These are phyloP conservation scores for Drosophila borealis DNA, from an alignment of 2,888 invertebrate species.

Conservation along the genomic window DNA sequence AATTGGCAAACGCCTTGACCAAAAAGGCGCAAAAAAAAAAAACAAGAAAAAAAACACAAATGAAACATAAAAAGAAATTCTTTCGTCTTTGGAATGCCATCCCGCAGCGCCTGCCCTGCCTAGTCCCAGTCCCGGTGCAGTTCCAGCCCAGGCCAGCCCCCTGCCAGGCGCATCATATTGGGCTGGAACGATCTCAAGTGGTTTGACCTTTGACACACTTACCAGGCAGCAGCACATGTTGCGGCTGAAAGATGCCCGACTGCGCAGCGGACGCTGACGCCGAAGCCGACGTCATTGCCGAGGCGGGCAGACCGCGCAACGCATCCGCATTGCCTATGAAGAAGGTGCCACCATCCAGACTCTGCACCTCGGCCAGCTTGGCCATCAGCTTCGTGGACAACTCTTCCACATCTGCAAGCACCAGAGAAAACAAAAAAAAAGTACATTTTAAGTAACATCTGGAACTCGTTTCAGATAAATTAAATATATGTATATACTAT, in stretches of 20 bases:
- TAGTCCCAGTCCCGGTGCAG: neutral
- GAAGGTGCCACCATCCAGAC: constrained; percentile 84
- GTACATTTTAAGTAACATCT: constrained; percentile 33
- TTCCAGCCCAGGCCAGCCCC: neutral
- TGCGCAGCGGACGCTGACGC: constrained; percentile 53
- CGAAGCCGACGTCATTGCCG: constrained; percentile 55
- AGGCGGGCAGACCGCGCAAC: constrained; percentile 78
- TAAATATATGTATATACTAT: too few species aligned
- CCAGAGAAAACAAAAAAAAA: neutral
- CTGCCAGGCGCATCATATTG: constrained; percentile 32
- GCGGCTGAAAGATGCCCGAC: constrained; percentile 81
- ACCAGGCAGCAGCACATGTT: constrained; percentile 84
- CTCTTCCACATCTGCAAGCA: constrained; percentile 85
- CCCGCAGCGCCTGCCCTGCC: constrained; percentile 28
- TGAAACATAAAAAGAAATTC: constrained; percentile 31
- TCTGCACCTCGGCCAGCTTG: constrained; percentile 84
- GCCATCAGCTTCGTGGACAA: constrained; percentile 85
- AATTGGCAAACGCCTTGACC: constrained; percentile 63
- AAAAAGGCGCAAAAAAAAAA: constrained; percentile 28
- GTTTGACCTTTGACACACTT: constrained; percentile 66
- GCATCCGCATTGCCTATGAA: constrained; percentile 85
- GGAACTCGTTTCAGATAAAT: constrained; percentile 13
- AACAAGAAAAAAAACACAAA: constrained; percentile 6
- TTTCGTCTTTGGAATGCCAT: constrained; percentile 18
- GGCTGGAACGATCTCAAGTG: constrained; percentile 42